Evolutionary conservation across 2,113 vertebrate genomes (phyloP).

Genomic region (Stigmatopora nigra): DNA sequence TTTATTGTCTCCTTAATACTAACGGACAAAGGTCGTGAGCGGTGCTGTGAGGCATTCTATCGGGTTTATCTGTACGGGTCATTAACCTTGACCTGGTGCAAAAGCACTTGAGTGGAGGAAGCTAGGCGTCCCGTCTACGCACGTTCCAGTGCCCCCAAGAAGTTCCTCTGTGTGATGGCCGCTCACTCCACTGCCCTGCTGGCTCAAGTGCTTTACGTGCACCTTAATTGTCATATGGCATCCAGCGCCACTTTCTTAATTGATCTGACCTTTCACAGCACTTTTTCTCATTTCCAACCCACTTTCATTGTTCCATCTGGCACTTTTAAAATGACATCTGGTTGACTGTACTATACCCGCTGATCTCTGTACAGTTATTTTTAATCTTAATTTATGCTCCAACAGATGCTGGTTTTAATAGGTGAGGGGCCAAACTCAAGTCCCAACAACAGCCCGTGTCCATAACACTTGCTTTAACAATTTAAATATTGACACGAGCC

Average conservation of each 20-base stretch:
- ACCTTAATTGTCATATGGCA: conserved; percentile 96
- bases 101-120: conserved; percentile 60
- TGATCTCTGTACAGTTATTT: conserved; percentile 99
- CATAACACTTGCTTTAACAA: conserved; percentile 81
- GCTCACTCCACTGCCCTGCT: conserved; percentile 56
- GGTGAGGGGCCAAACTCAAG: conserved; percentile 82
- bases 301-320: conserved; percentile 99
- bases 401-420: conserved; percentile 99
- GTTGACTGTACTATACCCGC: conserved; percentile 98
- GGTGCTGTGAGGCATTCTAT: conserved; percentile 65
- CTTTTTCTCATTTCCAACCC: conserved; percentile 98
- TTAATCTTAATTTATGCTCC: conserved; percentile 99
- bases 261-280: conserved; percentile 99
- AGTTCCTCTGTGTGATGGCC: conserved; percentile 57
- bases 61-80: conserved; percentile 67
- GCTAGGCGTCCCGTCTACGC: conserved; percentile 35
- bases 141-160: conserved; percentile 64
- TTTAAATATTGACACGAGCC: conserved; percentile 86
- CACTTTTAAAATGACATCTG: conserved; percentile 98
- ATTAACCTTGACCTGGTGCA: conserved; percentile 73
- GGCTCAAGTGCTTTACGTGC: conserved; percentile 83
- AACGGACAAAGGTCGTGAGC: conserved; percentile 67
- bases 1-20: conserved; percentile 72
- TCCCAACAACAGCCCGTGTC: conserved; percentile 77
- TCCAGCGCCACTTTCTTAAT: conserved; percentile 97